Evolutionary conservation across 2,113 vertebrate species (phyloP).

Genomic region (Brachyistius frenatus): DNA sequence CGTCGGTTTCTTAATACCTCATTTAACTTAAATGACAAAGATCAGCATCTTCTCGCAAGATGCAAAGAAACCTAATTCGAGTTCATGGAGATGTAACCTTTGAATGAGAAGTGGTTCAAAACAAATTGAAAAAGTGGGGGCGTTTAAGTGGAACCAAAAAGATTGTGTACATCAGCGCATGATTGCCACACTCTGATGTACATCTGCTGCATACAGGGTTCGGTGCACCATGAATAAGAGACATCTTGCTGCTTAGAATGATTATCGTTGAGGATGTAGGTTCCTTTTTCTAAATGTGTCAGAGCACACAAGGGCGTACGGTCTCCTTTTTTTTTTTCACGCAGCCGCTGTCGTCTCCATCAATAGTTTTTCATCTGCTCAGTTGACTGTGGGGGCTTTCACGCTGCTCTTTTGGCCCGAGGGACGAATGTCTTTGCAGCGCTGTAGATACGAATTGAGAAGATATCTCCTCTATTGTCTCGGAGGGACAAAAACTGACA

Average conservation of each 20-base stretch:
- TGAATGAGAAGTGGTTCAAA: too few species aligned
- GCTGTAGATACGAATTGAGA: slow-evolving; percentile 57
- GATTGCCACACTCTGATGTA: too few species aligned
- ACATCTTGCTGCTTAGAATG: not conserved
- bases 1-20: too few species aligned
- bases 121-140: too few species aligned
- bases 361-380: slow-evolving; percentile 35
- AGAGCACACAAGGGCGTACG: too few species aligned
- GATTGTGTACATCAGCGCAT: too few species aligned
- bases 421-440: slow-evolving; percentile 41
- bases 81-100: not conserved
- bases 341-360: not conserved
- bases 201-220: too few species aligned
- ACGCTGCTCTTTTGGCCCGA: slow-evolving; percentile 33
- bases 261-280: not conserved
- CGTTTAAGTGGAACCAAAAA: too few species aligned
- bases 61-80: not conserved
- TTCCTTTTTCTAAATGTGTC: not conserved
- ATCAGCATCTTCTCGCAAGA: not conserved
- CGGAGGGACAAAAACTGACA: slow-evolving; percentile 59
- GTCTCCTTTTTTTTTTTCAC: not conserved
- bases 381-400: slow-evolving; percentile 1
- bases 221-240: too few species aligned
- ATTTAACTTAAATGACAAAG: too few species aligned
- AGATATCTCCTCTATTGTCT: slow-evolving; percentile 64